phyloP scores from a whole-genome alignment of 92 coral and sea anemone genomes.

The Zoanthus sociatus region DNA sequence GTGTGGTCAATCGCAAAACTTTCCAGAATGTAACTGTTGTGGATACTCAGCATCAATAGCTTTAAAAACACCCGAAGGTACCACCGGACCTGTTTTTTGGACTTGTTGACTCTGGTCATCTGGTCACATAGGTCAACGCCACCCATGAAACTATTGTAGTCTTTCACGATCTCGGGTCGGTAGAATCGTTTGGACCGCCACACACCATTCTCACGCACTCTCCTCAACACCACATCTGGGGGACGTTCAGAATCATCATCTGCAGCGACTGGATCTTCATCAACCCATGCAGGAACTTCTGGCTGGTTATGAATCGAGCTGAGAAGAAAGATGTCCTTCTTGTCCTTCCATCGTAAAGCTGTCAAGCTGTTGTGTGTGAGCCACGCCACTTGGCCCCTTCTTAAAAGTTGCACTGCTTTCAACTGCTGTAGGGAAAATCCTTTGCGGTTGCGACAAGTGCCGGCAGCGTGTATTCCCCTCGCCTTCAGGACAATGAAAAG shows the following conservation, averaged over 20 bases:
- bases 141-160: constrained; percentile 19
- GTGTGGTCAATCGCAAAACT: constrained; percentile 12
- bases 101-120: neutral
- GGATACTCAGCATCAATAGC: constrained; percentile 3
- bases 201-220: constrained; percentile 42
- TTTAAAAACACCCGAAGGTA: constrained; percentile 8
- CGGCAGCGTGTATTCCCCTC: constrained; percentile 45
- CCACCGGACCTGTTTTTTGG: constrained; percentile 22
- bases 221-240: constrained; percentile 36
- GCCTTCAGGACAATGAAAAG: constrained; percentile 49
- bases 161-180: constrained; percentile 28
- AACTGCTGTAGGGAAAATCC: constrained; percentile 22
- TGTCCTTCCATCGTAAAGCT: constrained; percentile 52
- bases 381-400: constrained; percentile 52
- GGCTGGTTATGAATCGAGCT: constrained; percentile 56
- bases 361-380: constrained; percentile 46
- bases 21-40: constrained; percentile 23
- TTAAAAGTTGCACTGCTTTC: constrained; percentile 48
- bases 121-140: constrained; percentile 23
- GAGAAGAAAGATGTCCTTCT: constrained; percentile 46
- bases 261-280: constrained; percentile 9
- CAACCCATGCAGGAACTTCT: constrained; percentile 58
- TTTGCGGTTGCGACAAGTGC: constrained; percentile 35
- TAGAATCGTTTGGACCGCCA: constrained; percentile 44
- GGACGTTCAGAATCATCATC: constrained; percentile 24